Evolutionary conservation across 92 coral and sea anemone species (phyloP).

Genomic region (Scolanthus callimorphus): DNA sequence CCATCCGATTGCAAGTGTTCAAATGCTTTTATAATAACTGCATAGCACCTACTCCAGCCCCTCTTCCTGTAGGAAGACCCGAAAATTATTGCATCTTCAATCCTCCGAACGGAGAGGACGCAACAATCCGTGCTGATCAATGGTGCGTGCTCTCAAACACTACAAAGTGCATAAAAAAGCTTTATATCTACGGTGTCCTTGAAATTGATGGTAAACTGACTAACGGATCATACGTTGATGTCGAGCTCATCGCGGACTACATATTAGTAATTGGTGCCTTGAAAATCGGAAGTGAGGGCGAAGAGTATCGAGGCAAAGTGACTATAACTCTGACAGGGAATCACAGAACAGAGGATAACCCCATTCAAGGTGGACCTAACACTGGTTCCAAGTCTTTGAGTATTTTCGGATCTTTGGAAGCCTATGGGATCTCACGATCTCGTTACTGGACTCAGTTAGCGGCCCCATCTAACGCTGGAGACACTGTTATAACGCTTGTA

Average conservation of each 20-base stretch:
- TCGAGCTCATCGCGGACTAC: constrained; percentile 68
- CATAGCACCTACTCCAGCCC: constrained; percentile 82
- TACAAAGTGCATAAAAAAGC: constrained; percentile 59
- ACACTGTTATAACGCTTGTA: constrained; percentile 25
- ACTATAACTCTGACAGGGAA: constrained; percentile 63
- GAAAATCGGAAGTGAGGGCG: constrained; percentile 75
- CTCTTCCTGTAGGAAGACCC: constrained; percentile 78
- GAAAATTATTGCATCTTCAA: constrained; percentile 60
- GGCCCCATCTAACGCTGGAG: constrained; percentile 60
- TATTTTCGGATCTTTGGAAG: constrained; percentile 71
- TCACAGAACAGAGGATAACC: constrained; percentile 57
- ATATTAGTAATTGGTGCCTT: constrained; percentile 76
- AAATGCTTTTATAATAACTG: constrained; percentile 65
- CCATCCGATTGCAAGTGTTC: constrained; percentile 29
- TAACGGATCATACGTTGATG: constrained; percentile 42
- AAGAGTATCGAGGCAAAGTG: constrained; percentile 61
- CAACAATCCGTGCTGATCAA: constrained; percentile 60
- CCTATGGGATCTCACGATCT: constrained; percentile 60
- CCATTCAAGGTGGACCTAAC: constrained; percentile 58
- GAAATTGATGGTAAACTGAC: constrained; percentile 61
- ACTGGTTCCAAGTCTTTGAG: constrained; percentile 80
- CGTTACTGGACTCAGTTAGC: constrained; percentile 81
- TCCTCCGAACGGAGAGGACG: constrained; percentile 75
- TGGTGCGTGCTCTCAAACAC: constrained; percentile 74
- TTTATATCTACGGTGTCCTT: constrained; percentile 65